Percentiles rank a stretch among this genome's conserved stretches.
Evolutionary conservation across 2,113 vertebrate genomes (phyloP).

Genomic region (Protobothrops mucrosquamatus): DNA sequence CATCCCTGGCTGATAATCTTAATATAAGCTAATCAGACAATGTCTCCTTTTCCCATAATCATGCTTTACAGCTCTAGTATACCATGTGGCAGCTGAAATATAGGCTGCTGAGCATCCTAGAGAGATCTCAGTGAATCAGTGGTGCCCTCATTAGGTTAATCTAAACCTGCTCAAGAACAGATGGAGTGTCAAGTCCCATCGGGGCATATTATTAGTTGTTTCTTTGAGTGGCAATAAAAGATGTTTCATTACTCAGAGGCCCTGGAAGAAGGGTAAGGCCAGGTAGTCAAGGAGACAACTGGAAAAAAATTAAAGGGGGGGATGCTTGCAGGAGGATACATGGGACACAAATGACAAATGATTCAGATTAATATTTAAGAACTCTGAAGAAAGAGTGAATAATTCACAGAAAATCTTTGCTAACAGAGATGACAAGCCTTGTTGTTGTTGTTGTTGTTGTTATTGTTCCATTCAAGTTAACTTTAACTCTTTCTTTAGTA

Average conservation of each 20-base stretch:
- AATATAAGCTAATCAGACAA: not conserved
- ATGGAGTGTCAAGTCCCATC: not conserved
- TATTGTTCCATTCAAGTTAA: not conserved
- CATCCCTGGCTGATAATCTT: not conserved
- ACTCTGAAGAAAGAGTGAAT: constrained; percentile 20
- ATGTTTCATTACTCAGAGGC: constrained; percentile 7
- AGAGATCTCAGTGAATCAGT: not conserved
- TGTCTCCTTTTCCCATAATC: not conserved
- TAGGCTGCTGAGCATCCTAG: not conserved
- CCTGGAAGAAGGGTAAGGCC: constrained; percentile 4
- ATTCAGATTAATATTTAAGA: constrained; percentile 7
- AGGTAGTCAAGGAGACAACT: constrained; percentile 44
- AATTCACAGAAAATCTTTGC: not conserved
- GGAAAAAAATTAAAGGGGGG: not conserved
- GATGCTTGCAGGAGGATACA: constrained; percentile 15
- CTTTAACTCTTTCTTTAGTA: not conserved
- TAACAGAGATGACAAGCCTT: not conserved
- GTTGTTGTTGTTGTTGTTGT: not conserved
- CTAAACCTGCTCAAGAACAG: not conserved
- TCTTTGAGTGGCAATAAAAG: constrained; percentile 19
- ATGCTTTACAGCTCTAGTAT: not conserved
- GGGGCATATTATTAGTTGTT: not conserved
- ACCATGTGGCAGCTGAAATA: not conserved
- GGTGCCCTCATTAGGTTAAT: not conserved
- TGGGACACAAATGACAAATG: not conserved